A percentile compares a stretch with the other conserved stretches of the same genome.
Evolutionary conservation across 1,140 invertebrate species (phyloP).

Genomic region (Pemphigus obesinymphae): DNA sequence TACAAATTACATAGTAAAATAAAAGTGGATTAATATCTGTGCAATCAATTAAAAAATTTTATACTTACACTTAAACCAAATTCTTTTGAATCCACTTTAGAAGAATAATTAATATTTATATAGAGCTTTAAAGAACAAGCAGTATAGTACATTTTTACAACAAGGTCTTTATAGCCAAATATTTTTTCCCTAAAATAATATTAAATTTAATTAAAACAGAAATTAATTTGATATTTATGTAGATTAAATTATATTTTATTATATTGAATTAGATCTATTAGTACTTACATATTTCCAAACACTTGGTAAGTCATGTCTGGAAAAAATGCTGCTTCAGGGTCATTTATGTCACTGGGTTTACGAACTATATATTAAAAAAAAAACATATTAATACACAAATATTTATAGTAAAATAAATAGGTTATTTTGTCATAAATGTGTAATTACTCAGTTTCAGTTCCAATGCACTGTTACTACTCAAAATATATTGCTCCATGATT

Average conservation of each 20-base stretch:
- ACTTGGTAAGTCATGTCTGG: conserved; percentile 92
- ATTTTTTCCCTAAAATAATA: conserved; percentile 70
- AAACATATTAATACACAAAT: not conserved
- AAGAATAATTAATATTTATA: conserved; percentile 60
- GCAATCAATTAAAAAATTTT: too few relatives aligned
- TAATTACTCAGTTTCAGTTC: conserved; percentile 13
- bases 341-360: conserved; percentile 63
- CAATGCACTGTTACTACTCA: conserved; percentile 20
- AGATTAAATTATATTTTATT: not conserved
- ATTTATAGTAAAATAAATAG: not conserved
- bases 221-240: too few relatives aligned
- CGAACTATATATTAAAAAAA: conserved; percentile 57
- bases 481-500: conserved; percentile 15
- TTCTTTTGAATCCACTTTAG: conserved; percentile 56
- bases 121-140: conserved; percentile 74
- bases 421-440: not conserved
- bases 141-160: conserved; percentile 74
- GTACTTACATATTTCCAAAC: conserved; percentile 73
- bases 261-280: not conserved
- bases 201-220: conserved; percentile 39
- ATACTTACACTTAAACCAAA: conserved; percentile 49
- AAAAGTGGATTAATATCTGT: too few relatives aligned
- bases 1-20: not conserved
- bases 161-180: conserved; percentile 84
- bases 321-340: conserved; percentile 66